Conservation (phyloP, 2,888 invertebrate genomes). For the Lissocephala sabroskyi region DNA sequence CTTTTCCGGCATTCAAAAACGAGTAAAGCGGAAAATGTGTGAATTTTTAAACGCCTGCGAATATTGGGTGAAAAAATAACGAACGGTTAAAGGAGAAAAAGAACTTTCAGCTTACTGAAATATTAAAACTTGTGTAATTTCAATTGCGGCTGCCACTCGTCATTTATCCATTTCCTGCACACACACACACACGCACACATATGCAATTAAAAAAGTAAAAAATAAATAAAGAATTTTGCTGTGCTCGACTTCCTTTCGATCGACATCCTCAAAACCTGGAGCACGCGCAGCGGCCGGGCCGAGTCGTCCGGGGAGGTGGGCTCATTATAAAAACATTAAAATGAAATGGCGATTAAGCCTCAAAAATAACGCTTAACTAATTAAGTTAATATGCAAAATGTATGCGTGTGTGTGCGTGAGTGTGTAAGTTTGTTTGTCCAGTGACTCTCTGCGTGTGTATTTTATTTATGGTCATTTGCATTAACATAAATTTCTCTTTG, state of each 20-base stretch:
- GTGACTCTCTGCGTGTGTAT: not conserved
- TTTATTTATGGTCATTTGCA: conserved; percentile 26
- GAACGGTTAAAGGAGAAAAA: not conserved
- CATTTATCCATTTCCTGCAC: not conserved
- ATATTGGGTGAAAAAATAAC: not conserved
- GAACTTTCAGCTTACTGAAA: too few species aligned
- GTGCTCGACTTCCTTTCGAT: too few species aligned
- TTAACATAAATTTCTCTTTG: conserved; percentile 19
- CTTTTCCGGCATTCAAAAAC: too few species aligned
- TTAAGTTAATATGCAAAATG: conserved; percentile 31
- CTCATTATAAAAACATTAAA: conserved; percentile 32
- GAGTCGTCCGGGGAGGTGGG: not conserved
- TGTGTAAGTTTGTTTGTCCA: not conserved
- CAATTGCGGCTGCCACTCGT: not conserved
- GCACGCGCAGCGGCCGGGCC: not conserved
- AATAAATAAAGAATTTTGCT: not conserved
- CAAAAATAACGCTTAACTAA: conserved; percentile 30
- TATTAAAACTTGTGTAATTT: too few species aligned
- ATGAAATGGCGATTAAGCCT: conserved; percentile 29
- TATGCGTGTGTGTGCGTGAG: not conserved
- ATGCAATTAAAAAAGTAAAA: too few species aligned
- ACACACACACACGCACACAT: too few species aligned
- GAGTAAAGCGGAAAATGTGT: too few species aligned
- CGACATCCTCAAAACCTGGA: too few species aligned
- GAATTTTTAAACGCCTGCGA: too few species aligned